Evolutionary conservation across 2,888 invertebrate species (phyloP).

Genomic region (Dinocampus coccinellae): DNA sequence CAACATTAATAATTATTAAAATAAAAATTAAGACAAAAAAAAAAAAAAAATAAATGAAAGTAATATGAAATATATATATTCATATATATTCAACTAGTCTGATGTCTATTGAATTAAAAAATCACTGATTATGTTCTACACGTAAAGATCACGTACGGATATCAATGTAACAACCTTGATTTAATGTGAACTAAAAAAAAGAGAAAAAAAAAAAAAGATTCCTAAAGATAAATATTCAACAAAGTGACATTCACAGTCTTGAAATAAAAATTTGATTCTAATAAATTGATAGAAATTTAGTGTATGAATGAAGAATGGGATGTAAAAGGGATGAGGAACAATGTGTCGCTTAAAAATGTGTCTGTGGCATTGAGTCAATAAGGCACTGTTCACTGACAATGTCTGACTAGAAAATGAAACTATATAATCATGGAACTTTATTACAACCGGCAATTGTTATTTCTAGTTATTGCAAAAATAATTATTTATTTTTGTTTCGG

Average conservation of each 20-base stretch:
- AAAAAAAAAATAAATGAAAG: neutral
- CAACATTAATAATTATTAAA: conserved; percentile 20
- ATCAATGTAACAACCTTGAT: conserved; percentile 36
- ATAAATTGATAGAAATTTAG: conserved; percentile 35
- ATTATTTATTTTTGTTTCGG: neutral
- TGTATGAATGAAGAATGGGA: conserved; percentile 34
- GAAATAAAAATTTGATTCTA: conserved; percentile 4
- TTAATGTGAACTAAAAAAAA: conserved; percentile 25
- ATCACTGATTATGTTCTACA: neutral
- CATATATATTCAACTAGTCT: conserved; percentile 38
- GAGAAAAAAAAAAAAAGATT: conserved; percentile 9
- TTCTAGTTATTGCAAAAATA: neutral
- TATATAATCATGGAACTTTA: conserved; percentile 60
- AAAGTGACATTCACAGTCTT: conserved; percentile 10
- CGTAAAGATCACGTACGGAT: neutral
- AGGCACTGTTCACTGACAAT: conserved; percentile 70
- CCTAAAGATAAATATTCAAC: conserved; percentile 1
- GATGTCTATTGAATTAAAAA: conserved; percentile 11
- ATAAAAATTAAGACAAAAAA: conserved; percentile 14
- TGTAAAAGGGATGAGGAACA: no score
- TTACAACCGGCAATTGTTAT: conserved; percentile 27
- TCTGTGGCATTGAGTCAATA: conserved; percentile 63
- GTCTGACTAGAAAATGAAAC: conserved; percentile 70
- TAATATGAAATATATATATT: neutral
- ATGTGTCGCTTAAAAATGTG: conserved; percentile 49